A percentile compares a stretch with the other conserved stretches of the same genome.
These are phyloP conservation scores for Nomada goodeniana DNA, from an alignment of 2,888 invertebrate genomes.

Conservation along the genomic window DNA sequence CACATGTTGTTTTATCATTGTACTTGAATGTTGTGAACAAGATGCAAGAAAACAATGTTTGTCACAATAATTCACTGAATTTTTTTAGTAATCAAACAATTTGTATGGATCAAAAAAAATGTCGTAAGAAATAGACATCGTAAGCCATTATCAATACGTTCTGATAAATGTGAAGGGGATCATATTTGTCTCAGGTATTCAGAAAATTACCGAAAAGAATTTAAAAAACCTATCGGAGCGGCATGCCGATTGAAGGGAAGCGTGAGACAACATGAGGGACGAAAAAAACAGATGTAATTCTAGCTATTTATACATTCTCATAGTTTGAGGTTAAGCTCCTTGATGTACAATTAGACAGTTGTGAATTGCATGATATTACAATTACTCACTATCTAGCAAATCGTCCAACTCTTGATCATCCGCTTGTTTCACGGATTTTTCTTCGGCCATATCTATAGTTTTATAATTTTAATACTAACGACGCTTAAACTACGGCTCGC, in stretches of 20 bases:
- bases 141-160: no score
- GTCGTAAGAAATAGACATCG: not conserved
- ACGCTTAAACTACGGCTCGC: not conserved
- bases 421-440: slow-evolving; percentile 75
- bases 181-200: no score
- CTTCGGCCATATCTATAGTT: slow-evolving; percentile 62
- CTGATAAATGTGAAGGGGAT: no score
- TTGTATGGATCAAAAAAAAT: not conserved
- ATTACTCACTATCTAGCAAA: slow-evolving; percentile 90
- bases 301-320: not conserved
- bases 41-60: no score
- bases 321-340: slow-evolving; percentile 40
- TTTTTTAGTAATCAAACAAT: not conserved
- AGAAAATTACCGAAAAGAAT: no score
- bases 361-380: slow-evolving; percentile 27
- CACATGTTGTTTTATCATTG: no score
- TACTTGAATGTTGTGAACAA: no score
- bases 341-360: slow-evolving; percentile 8
- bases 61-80: not conserved
- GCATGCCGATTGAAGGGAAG: not conserved
- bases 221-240: not conserved
- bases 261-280: not conserved
- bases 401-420: slow-evolving; percentile 90
- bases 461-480: not conserved
- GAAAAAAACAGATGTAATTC: not conserved